Evolutionary conservation across 2,888 invertebrate species (phyloP), one percentile per base, ranked within the genome.

Genomic region (Thumatha senex): DNA sequence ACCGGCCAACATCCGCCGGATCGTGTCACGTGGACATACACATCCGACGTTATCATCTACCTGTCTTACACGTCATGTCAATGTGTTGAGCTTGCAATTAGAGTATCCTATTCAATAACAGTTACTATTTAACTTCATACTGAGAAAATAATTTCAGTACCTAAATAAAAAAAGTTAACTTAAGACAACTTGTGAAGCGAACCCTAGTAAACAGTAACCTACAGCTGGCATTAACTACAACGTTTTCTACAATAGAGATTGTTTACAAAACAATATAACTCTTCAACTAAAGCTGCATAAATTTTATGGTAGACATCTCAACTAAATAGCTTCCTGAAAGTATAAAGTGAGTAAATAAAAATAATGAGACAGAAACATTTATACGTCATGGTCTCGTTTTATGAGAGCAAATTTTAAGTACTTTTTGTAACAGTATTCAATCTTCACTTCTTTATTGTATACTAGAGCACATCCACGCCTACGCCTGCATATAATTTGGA

Each of bases 41-140:
- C 82, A 78, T 87, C 87, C 88, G 87, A 82, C 81, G 69, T 71
- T 70, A 75, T 77, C 74, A 74, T 72, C 67, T 69, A 75, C 75
- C 72, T 61, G 66, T 46, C 40, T 49, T 72, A 49, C 44, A 40
- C 44, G 42, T 46, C 63, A 61, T n/a, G n/a, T n/a, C n/a, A 60
- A 58, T 58, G 54, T 64, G 44, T 55, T 48, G 31, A 10, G 45
- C 14, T 58, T 61, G 56, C 58, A 65, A 61, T 67, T 59, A 58
- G 33, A 58, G 35, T 41, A 36, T 51, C 36, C 11, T 15, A 48
- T 31, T 40, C 44, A 50, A 61, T 58, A 61, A 58, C 15, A 5
- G 34, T 9, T 33, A 4, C n/a, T 1, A n/a, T 12, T 18, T n/a
- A 42, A 33, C 33, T 15, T 5, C 33, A 7, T 7, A 9, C 34